Conservation (phyloP, 1,140 invertebrate genomes). For the Nilaparvata lugens region DNA sequence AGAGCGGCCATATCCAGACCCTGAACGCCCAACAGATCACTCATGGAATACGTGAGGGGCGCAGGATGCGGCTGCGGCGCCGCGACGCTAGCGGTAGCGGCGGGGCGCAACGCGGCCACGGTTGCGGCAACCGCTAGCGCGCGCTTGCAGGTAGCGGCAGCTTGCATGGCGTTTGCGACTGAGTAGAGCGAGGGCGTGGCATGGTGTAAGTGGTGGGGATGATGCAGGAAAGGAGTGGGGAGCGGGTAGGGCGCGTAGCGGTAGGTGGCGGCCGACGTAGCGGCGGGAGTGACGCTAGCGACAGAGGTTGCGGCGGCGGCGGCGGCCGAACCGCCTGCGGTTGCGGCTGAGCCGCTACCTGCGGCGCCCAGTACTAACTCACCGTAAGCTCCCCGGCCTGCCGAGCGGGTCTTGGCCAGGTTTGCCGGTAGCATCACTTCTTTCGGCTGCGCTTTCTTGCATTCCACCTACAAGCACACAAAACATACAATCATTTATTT, state of each 20-base stretch:
- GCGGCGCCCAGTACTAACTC: conserved; percentile 52
- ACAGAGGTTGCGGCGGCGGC: conserved; percentile 29
- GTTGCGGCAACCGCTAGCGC: conserved; percentile 37
- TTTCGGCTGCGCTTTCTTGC: conserved; percentile 99
- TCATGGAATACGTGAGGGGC: conserved; percentile 54
- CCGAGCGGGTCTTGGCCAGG: conserved; percentile 84
- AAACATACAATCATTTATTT: too few relatives aligned
- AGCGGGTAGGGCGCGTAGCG: conserved; percentile 47
- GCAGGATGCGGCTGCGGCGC: conserved; percentile 35
- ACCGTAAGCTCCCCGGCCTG: conserved; percentile 87
- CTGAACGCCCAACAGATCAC: conserved; percentile 54
- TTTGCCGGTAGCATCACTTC: conserved; percentile 97
- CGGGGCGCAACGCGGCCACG: conserved; percentile 30
- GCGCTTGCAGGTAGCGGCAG: conserved; percentile 40
- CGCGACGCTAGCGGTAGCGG: conserved; percentile 38
- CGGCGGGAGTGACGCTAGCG: conserved; percentile 36
- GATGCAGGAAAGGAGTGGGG: conserved; percentile 32
- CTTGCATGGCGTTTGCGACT: conserved; percentile 40
- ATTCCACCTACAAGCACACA: conserved; percentile 77
- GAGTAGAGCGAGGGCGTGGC: conserved; percentile 38
- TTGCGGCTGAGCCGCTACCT: conserved; percentile 34
- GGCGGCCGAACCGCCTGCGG: conserved; percentile 42
- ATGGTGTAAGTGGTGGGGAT: conserved; percentile 10
- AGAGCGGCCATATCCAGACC: conserved; percentile 51
- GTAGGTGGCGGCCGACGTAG: conserved; percentile 43